Evolutionary conservation across 2,888 invertebrate genomes (phyloP).

Genomic region (Linnaemya tessellans): DNA sequence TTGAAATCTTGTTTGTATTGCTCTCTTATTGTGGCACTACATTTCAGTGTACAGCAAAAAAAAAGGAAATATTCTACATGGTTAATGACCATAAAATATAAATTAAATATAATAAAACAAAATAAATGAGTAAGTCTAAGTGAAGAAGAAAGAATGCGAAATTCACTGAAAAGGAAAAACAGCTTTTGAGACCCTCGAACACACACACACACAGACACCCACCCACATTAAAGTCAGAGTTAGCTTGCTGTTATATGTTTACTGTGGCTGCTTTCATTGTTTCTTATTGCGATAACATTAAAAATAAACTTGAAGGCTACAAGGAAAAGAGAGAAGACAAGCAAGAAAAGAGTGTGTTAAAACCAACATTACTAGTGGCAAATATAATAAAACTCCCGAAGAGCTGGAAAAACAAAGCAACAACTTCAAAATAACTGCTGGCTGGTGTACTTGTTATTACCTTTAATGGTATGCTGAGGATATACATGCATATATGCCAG

Average conservation of each 20-base stretch:
- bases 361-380: constrained; percentile 54
- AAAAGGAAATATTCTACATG: neutral
- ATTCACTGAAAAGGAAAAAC: neutral
- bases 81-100: constrained; percentile 57
- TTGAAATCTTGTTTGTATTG: neutral
- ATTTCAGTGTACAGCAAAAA: neutral
- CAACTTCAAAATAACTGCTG: constrained; percentile 28
- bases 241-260: neutral
- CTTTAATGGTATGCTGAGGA: constrained; percentile 5
- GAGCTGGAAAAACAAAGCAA: constrained; percentile 37
- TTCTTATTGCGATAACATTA: constrained; percentile 18
- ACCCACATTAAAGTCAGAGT: constrained; percentile 14
- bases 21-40: constrained; percentile 3
- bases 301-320: neutral
- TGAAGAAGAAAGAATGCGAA: neutral
- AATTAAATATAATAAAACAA: constrained; percentile 39
- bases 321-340: neutral
- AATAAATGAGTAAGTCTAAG: neutral
- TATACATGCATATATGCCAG: neutral
- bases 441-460: constrained; percentile 27
- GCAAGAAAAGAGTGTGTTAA: constrained; percentile 50
- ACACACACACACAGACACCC: neutral
- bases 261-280: constrained; percentile 1
- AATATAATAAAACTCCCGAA: constrained; percentile 51
- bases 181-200: neutral